phyloP scores from a whole-genome alignment of 2,113 vertebrate species.

The Microtus ochrogaster region DNA sequence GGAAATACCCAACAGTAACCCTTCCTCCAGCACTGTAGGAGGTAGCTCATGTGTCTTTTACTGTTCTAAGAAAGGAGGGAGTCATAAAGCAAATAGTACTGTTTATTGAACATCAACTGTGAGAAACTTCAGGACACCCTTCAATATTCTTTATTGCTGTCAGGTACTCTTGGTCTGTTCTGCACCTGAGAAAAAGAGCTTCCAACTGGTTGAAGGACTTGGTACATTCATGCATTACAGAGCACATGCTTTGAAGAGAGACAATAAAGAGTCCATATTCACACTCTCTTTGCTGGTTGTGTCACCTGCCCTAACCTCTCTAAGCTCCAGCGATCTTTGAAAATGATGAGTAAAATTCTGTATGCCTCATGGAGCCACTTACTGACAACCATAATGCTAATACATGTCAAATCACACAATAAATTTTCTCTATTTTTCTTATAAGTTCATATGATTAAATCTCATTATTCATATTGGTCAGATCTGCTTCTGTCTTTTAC shows the following conservation, averaged over 20 bases:
- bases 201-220: not conserved
- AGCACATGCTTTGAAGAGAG: not conserved
- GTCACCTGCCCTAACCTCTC: not conserved
- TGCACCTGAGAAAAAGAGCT: not conserved
- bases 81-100: not conserved
- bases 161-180: not conserved
- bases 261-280: not conserved
- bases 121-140: not conserved
- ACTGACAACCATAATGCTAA: not conserved
- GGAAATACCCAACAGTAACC: not conserved
- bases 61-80: not conserved
- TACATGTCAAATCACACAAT: not conserved
- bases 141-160: not conserved
- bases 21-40: not conserved
- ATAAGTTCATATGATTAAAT: not conserved
- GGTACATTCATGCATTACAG: not conserved
- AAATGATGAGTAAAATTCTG: not conserved
- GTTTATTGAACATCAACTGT: not conserved
- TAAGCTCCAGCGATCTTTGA: not conserved
- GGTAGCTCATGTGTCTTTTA: not conserved
- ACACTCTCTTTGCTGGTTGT: not conserved
- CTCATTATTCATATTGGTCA: not conserved
- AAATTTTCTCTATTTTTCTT: not conserved
- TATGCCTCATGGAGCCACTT: not conserved
- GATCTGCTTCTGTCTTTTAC: not conserved